Evolutionary conservation across 2,888 invertebrate genomes (phyloP).

Genomic region (Theodoxus fluviatilis): DNA sequence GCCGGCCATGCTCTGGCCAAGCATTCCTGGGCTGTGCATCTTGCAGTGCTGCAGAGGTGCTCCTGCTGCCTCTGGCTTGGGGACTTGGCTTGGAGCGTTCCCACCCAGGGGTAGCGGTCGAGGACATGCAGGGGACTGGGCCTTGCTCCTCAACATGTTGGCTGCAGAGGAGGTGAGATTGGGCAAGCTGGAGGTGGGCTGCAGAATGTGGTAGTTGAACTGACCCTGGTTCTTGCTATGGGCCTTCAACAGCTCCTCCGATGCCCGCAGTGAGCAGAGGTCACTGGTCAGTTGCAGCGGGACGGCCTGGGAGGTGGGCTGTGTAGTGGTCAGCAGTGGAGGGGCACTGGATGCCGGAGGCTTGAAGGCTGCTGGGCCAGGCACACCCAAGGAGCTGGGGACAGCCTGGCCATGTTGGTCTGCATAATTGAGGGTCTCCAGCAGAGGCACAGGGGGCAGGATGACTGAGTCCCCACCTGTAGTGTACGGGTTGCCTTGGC

Average conservation of each 20-base stretch:
- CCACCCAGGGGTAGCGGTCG: conserved; percentile 56
- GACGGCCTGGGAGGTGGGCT: conserved; percentile 45
- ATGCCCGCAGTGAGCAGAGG: too few relatives aligned
- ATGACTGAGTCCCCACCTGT: conserved; percentile 48
- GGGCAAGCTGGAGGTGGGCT: conserved; percentile 28
- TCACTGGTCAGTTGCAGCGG: conserved; percentile 37
- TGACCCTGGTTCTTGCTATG: too few relatives aligned
- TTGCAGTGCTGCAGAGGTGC: conserved; percentile 48
- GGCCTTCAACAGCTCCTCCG: too few relatives aligned
- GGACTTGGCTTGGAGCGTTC: conserved; percentile 37
- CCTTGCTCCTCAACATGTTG: conserved; percentile 39
- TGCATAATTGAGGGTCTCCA: too few relatives aligned
- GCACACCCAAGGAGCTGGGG: too few relatives aligned
- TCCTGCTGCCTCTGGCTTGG: conserved; percentile 35
- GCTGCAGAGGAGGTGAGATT: conserved; percentile 47
- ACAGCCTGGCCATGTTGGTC: too few relatives aligned
- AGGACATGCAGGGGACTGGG: conserved; percentile 45
- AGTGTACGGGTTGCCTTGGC: too few relatives aligned
- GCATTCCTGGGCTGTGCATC: conserved; percentile 35
- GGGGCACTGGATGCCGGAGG: too few relatives aligned
- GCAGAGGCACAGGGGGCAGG: too few relatives aligned
- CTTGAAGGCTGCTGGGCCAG: too few relatives aligned
- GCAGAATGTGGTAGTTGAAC: conserved; percentile 23
- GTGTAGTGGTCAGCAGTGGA: conserved; percentile 41
- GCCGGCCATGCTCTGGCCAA: conserved; percentile 19